Base-by-base conservation (phyloP, 2,113 vertebrate species). In the Prinia subflava region DNA sequence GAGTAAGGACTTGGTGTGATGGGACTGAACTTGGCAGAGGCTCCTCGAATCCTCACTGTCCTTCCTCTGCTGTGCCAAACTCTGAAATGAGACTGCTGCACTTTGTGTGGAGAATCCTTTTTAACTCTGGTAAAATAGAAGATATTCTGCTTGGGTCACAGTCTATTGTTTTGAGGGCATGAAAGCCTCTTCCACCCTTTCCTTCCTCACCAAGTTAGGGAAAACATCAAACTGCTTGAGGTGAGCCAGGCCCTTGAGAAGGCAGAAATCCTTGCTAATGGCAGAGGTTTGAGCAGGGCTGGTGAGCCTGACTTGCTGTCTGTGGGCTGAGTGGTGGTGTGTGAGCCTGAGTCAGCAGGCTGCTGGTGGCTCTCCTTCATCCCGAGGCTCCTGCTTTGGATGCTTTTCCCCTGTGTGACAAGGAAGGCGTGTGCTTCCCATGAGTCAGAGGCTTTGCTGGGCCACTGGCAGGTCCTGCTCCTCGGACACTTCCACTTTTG, bases 111-210 rank as follows among this genome's bases (percentile, higher is more conserved):
- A 56, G 10, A 37, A 35, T 24, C 3, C 9, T 65, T 73, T 73
- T 69, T 57, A 69, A 20, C 31, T 59, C n/a, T 25, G 5, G 28
- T 75, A 21, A 79, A 91, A 84, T 0, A 55, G 33, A 35, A 71
- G n/a, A 64, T 47, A 59, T 23, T 55, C 73, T 68, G 28, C 4
- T 74, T 18, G 3, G 28, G 37, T 84, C 62, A 3, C 2, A 56
- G 53, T 6, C 81, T 49, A 41, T 94, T 94, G 80, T 94, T 83
- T 18, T 37, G 53, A 78, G 49, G 62, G 65, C 56, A 24, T 41
- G 25, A 83, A 91, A 92, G 23, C 81, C 46, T 75, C 64, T 91
- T 87, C 89, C 81, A 59, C 95, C 89, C 64, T 92, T 96, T 96
- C 91, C 83, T 95, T 95, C 87, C 83, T 95, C 42, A 28, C 6